phyloP scores from a whole-genome alignment of 1,140 invertebrate genomes.

The Drosophila lacteicornis region DNA sequence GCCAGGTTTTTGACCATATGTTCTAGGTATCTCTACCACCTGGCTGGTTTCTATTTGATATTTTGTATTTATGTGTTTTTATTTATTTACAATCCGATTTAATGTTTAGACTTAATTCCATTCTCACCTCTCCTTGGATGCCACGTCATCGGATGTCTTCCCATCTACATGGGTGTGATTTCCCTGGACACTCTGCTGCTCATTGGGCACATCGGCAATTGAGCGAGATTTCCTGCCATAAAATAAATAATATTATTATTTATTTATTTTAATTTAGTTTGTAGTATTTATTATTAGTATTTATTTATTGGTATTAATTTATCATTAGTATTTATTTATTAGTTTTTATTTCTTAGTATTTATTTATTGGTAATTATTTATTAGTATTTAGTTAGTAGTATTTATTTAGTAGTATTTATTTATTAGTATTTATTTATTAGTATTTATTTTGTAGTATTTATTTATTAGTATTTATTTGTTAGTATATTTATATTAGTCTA shows the following conservation, averaged over 20 bases:
- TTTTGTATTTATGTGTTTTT: no score
- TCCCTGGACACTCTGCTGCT: constrained; percentile 50
- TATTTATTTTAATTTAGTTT: background rate
- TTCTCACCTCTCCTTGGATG: constrained; percentile 39
- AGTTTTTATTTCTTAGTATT: no score
- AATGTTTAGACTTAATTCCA: constrained; percentile 4
- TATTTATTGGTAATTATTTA: no score
- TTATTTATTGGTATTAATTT: no score
- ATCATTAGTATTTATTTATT: no score
- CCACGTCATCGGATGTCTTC: constrained; percentile 17
- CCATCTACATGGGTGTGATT: constrained; percentile 21
- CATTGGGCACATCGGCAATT: constrained; percentile 56
- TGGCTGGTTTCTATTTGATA: background rate
- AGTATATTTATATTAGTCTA: no score
- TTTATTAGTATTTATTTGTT: background rate
- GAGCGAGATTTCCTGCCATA: constrained; percentile 62
- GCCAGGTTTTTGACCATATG: background rate
- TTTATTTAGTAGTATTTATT: no score
- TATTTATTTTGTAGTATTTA: no score
- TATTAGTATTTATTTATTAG: no score
- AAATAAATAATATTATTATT: background rate
- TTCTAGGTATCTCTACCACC: background rate
- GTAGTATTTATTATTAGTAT: background rate
- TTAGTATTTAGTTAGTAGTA: no score
- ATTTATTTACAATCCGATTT: background rate